Evolutionary conservation across 2,888 invertebrate species (phyloP), one percentile per base, ranked within the genome.

Genomic region (Lydus trimaculatus): DNA sequence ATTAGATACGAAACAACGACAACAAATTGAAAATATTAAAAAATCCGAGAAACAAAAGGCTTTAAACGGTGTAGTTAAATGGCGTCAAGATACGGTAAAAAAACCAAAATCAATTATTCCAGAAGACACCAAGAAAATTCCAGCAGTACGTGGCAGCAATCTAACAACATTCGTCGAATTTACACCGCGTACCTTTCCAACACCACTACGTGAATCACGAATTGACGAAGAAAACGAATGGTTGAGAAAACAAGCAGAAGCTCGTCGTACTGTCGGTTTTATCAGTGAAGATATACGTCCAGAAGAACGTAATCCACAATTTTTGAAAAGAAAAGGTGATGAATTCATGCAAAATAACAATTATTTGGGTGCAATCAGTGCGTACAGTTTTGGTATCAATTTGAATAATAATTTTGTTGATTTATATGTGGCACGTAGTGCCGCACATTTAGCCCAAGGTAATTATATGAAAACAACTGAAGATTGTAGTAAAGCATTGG

Each of bases 301-400:
- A 0, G 94, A 95, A 80, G 95, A 96, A 83, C 91, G 90, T 75
- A 93, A 95, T 84, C 94, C 95, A 0, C 89, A 91, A 71, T 95
- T 93, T 91, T 88, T 95, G 66, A 90, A 93, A 79, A 90, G 91
- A 71, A 95, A 95, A 84, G 95, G 94, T 61, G 91, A 93, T 80
- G 90, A 91, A 71, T 94, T 95, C 83, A 91, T 93, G 83, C 89
- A 90, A 72, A 88, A 86, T 69, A 91, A 91, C 31, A 94, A 95
- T 84, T 93, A 90, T 81, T 86, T 92, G 66, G 94, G 92, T 2
- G 95, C 95, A 0, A 87, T 95, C 62, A 95, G 93, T 80, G 95
- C 94, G 9, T 95, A 93, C 80, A 89, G 90, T 33, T 93, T 93
- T 80, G 95, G 93, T 0, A 91, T 95, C 66, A 89, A 91, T 73